A percentile compares a stretch with the other conserved stretches of the same genome.
These are phyloP conservation scores for Apodemia duryi DNA, from an alignment of 2,888 invertebrate species.

Conservation along the genomic window DNA sequence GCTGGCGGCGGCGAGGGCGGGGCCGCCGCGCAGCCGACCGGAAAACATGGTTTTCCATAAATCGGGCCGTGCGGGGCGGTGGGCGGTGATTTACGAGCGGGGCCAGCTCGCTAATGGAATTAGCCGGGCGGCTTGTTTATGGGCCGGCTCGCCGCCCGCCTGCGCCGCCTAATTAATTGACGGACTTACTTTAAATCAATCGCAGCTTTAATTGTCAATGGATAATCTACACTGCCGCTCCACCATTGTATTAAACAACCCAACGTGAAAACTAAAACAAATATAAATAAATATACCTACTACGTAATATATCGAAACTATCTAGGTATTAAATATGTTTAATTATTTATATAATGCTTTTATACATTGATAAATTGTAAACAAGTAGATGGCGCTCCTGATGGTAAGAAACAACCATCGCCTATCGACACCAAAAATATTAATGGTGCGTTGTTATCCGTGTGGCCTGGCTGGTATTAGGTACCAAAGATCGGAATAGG, in stretches of 20 bases:
- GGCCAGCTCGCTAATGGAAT: slow-evolving; percentile 9
- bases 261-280: background rate
- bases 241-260: background rate
- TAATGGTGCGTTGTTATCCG: too few species aligned
- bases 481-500: too few species aligned
- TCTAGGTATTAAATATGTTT: background rate
- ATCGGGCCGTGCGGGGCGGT: slow-evolving; percentile 4
- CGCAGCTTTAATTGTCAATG: slow-evolving; percentile 9
- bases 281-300: too few species aligned
- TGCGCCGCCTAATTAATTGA: slow-evolving; percentile 14
- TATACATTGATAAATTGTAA: too few species aligned
- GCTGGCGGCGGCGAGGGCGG: background rate
- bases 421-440: too few species aligned
- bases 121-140: slow-evolving; percentile 12
- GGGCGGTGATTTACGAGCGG: slow-evolving; percentile 14
- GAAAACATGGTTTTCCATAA: slow-evolving; percentile 8
- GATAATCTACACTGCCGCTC: background rate
- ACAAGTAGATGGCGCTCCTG: too few species aligned
- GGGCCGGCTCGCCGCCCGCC: slow-evolving; percentile 9
- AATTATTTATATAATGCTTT: too few species aligned
- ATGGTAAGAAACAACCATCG: too few species aligned
- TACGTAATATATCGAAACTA: background rate
- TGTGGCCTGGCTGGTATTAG: too few species aligned
- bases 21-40: background rate
- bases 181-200: slow-evolving; percentile 12